These are phyloP conservation scores for Mesoligia furuncula DNA, from an alignment of 2,888 invertebrate species.

Conservation along the genomic window DNA sequence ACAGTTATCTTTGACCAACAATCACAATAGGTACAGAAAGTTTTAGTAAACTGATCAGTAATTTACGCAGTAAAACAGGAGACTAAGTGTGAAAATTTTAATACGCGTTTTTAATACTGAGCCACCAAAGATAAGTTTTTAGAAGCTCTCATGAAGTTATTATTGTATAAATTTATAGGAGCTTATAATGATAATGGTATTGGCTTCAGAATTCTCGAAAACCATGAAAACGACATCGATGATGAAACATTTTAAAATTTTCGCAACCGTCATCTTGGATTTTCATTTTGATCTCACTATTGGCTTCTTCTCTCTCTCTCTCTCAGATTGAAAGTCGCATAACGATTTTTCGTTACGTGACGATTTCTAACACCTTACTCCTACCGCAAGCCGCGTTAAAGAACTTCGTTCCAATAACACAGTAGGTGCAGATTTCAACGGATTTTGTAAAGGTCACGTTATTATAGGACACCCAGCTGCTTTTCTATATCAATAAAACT, in stretches of 20 bases:
- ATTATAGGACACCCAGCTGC: background rate
- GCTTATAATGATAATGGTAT: background rate
- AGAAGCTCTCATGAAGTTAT: background rate
- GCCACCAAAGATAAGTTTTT: background rate
- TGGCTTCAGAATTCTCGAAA: background rate
- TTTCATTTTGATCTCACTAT: background rate
- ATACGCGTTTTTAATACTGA: background rate
- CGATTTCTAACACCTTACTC: background rate
- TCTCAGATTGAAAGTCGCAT: background rate
- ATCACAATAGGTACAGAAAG: background rate
- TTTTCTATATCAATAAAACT: slow-evolving; percentile 16
- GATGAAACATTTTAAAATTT: background rate
- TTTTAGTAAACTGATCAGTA: background rate
- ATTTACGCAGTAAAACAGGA: background rate
- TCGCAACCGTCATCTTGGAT: no score
- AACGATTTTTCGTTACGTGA: background rate
- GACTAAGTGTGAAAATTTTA: background rate
- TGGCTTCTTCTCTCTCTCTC: no score
- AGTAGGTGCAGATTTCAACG: background rate
- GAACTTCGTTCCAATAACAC: background rate
- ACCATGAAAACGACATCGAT: background rate
- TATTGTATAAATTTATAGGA: background rate
- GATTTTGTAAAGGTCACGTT: slow-evolving; percentile 1
- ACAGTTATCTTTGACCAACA: slow-evolving; percentile 24
- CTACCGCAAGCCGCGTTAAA: background rate